phyloP scores from a whole-genome alignment of 92 coral and sea anemone genomes.

The Phenganax marumi region DNA sequence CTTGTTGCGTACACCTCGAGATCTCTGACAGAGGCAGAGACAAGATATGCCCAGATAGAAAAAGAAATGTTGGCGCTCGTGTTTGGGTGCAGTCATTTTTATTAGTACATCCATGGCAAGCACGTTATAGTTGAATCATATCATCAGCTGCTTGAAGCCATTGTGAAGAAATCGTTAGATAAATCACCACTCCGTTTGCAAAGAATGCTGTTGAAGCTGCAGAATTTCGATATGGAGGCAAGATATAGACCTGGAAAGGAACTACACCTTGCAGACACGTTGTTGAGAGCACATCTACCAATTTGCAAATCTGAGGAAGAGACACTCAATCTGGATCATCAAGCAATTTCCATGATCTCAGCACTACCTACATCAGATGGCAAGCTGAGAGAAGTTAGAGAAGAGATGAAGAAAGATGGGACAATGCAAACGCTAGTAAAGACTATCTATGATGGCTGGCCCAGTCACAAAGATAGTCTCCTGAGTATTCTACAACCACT shows the following conservation, averaged over 20 bases:
- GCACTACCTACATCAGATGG: neutral
- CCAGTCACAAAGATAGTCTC: neutral
- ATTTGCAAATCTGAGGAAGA: neutral
- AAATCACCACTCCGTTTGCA: neutral
- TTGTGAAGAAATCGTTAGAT: neutral
- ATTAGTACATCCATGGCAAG: neutral
- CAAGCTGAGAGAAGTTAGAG: neutral
- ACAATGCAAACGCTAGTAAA: neutral
- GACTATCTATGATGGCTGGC: neutral
- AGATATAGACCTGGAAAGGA: too few relatives aligned
- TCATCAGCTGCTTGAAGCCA: neutral
- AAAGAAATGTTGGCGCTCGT: slow-evolving; percentile 1
- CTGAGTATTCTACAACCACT: neutral
- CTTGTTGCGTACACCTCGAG: neutral
- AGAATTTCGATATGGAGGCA: neutral
- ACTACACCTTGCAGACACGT: too few relatives aligned
- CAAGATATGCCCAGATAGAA: neutral
- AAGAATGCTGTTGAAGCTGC: neutral
- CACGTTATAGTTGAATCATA: neutral
- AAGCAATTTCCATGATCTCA: neutral
- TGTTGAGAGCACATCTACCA: too few relatives aligned
- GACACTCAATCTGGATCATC: neutral
- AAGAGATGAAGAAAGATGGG: neutral
- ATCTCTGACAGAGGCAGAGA: neutral
- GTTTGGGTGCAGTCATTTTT: neutral